phyloP scores from a whole-genome alignment of 2,113 vertebrate genomes.

The Sander vitreus region DNA sequence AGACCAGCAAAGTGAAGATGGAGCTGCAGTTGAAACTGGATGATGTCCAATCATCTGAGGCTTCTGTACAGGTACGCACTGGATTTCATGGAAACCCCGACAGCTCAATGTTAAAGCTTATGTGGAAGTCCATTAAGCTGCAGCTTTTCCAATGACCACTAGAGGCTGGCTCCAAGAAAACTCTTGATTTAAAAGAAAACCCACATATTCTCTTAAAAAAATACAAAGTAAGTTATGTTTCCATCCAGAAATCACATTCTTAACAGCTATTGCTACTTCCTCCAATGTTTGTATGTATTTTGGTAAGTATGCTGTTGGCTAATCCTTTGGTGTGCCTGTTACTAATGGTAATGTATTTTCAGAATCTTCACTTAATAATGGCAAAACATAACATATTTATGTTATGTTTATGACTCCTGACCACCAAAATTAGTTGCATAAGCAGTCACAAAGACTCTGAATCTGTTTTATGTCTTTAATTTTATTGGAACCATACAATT shows the following conservation, averaged over 20 bases:
- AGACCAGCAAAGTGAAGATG: slow-evolving; percentile 89
- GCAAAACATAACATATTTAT: too few species aligned
- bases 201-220: background rate
- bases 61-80: slow-evolving; percentile 89
- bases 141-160: background rate
- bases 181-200: background rate
- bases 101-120: background rate
- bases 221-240: background rate
- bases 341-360: background rate
- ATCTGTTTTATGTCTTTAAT: background rate
- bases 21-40: slow-evolving; percentile 96
- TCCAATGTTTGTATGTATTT: background rate
- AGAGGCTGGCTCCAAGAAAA: background rate
- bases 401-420: background rate
- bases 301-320: background rate
- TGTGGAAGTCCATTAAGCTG: background rate
- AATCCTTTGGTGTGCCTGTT: background rate
- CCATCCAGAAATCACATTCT: background rate
- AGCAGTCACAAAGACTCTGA: background rate
- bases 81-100: background rate
- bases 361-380: background rate
- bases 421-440: too few species aligned
- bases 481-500: background rate
- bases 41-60: slow-evolving; percentile 91
- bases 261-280: background rate